Conservation (phyloP, 2,888 invertebrate species). For the Caenorhabditis afra region DNA sequence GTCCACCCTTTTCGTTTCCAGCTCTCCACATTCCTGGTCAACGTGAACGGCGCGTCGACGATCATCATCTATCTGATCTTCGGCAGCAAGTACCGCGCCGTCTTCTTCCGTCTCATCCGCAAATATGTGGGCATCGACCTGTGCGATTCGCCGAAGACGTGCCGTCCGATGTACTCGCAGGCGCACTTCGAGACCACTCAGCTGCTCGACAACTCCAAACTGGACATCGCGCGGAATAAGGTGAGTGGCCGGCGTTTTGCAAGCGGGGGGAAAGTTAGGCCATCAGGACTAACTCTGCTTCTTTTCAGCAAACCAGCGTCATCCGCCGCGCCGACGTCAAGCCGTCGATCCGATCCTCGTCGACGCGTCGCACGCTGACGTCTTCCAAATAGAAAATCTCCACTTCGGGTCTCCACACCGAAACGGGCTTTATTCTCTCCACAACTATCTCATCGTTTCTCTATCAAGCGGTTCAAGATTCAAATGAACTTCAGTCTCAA, state of each 20-base stretch:
- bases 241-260: slow-evolving; percentile 2
- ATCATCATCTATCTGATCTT: slow-evolving; percentile 75
- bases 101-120: slow-evolving; percentile 60
- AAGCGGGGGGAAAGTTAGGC: no score
- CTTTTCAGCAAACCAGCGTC: slow-evolving; percentile 42
- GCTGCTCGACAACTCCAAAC: slow-evolving; percentile 47
- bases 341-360: slow-evolving; percentile 31
- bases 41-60: slow-evolving; percentile 74
- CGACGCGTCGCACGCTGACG: not conserved
- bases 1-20: no score
- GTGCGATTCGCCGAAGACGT: slow-evolving; percentile 29
- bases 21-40: slow-evolving; percentile 72
- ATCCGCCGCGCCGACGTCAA: slow-evolving; percentile 38
- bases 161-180: slow-evolving; percentile 50
- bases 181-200: slow-evolving; percentile 61
- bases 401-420: not conserved
- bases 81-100: slow-evolving; percentile 72
- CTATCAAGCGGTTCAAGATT: no score
- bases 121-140: slow-evolving; percentile 39
- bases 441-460: no score
- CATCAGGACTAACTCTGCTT: not conserved
- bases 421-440: not conserved
- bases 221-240: slow-evolving; percentile 39
- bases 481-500: no score
- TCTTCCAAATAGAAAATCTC: slow-evolving; percentile 3